phyloP scores from a whole-genome alignment of 2,888 invertebrate species.

The Tridacna gigas region DNA sequence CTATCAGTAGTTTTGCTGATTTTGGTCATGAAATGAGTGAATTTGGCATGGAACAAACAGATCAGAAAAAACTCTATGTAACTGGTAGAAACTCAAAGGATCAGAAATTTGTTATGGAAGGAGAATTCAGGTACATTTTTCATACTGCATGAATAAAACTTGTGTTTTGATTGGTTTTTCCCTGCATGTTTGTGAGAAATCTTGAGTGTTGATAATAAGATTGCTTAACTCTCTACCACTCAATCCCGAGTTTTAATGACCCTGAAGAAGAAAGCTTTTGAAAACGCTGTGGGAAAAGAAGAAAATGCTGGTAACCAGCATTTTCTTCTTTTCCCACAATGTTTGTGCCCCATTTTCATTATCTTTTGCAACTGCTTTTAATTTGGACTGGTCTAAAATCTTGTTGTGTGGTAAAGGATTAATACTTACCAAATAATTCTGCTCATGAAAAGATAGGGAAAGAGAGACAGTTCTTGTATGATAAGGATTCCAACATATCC shows the following conservation, averaged over 20 bases:
- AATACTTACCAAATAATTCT: no score
- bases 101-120: conserved; percentile 95
- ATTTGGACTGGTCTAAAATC: not conserved
- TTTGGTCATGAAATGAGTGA: conserved; percentile 98
- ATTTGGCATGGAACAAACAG: conserved; percentile 93
- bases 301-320: not conserved
- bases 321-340: not conserved
- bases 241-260: not conserved
- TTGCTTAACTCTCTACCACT: not conserved
- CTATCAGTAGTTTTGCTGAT: conserved; percentile 96
- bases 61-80: conserved; percentile 95
- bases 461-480: no score
- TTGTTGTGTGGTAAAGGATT: not conserved
- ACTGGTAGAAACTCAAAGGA: conserved; percentile 93
- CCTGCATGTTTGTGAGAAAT: no score
- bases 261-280: not conserved
- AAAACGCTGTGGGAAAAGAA: not conserved
- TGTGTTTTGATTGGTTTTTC: no score
- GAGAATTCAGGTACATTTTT: conserved; percentile 92
- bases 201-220: no score
- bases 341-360: not conserved
- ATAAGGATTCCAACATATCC: no score
- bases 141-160: no score
- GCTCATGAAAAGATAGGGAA: no score
- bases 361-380: not conserved